A percentile compares a stretch with the other conserved stretches of the same genome.
Evolutionary conservation across 2,797 vertebrate genomes (phyloP).

Genomic region (Bovichtus variegatus): DNA sequence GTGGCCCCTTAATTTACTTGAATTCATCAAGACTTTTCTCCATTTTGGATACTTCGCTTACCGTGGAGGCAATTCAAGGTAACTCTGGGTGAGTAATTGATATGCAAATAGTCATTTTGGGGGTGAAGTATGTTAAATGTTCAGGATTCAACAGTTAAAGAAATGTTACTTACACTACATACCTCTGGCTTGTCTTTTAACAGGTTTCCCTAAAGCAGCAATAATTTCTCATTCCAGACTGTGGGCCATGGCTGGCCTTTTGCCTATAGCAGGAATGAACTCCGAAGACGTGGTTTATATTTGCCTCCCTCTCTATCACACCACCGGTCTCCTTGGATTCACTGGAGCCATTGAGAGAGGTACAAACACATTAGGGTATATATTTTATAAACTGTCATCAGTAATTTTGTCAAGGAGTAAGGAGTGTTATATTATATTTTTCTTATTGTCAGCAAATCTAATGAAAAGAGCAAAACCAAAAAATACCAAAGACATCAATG

Average conservation of each 20-base stretch:
- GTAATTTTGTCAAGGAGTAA: not conserved
- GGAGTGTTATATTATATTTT: not conserved
- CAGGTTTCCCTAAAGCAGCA: conserved; percentile 91
- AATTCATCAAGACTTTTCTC: too few species aligned
- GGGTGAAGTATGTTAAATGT: not conserved
- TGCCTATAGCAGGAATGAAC: conserved; percentile 18
- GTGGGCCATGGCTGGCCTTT: conserved; percentile 50
- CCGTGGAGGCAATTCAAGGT: too few species aligned
- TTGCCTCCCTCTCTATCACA: conserved; percentile 89
- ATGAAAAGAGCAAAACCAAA: not conserved
- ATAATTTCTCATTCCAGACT: conserved; percentile 78
- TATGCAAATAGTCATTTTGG: too few species aligned
- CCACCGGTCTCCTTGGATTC: conserved; percentile 80
- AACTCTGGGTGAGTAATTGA: too few species aligned
- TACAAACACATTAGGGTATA: conserved; percentile 31
- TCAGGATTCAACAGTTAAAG: not conserved
- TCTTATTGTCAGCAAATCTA: not conserved
- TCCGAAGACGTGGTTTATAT: conserved; percentile 83
- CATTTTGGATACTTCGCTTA: too few species aligned
- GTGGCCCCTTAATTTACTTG: too few species aligned
- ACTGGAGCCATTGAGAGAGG: conserved; percentile 78
- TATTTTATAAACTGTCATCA: not conserved
- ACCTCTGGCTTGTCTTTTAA: not conserved
- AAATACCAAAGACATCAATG: too few species aligned
- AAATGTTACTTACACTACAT: rapidly evolving